A percentile compares a stretch with the other conserved stretches of the same genome.
phyloP scores from a whole-genome alignment of 2,888 invertebrate genomes.

The Drosophila paranaensis region DNA sequence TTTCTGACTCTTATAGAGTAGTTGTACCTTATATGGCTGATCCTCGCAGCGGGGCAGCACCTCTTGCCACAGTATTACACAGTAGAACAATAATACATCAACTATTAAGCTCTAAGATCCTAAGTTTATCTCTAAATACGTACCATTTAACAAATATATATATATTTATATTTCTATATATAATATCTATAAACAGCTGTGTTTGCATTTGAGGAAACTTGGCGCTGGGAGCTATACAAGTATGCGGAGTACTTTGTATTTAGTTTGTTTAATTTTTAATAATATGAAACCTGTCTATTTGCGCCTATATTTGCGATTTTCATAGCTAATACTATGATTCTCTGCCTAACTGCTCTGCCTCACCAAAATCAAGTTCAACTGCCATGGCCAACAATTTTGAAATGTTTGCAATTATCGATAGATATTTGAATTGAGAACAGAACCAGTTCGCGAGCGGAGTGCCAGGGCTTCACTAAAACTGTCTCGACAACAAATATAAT shows the following conservation, averaged over 20 bases:
- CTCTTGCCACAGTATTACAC: slow-evolving; percentile 63
- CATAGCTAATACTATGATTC: neutral
- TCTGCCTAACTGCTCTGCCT: neutral
- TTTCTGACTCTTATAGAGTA: slow-evolving; percentile 75
- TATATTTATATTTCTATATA: neutral
- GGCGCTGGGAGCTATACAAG: neutral
- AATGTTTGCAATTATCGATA: neutral
- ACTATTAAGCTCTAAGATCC: slow-evolving; percentile 15
- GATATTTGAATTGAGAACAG: neutral
- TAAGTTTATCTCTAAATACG: slow-evolving; percentile 11
- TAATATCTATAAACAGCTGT: neutral
- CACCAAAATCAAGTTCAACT: neutral
- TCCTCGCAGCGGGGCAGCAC: slow-evolving; percentile 24
- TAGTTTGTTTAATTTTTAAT: neutral
- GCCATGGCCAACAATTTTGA: neutral
- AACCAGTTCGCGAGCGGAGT: neutral
- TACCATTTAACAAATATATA: slow-evolving; percentile 16
- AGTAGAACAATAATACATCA: slow-evolving; percentile 45
- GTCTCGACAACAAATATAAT: neutral
- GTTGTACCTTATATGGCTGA: slow-evolving; percentile 63
- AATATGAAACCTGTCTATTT: no score
- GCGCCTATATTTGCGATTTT: neutral
- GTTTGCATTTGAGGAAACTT: no score
- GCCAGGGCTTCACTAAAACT: neutral
- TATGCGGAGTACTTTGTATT: neutral